phyloP scores from a whole-genome alignment of 2,888 invertebrate species.

The Drosophila gaucha region DNA sequence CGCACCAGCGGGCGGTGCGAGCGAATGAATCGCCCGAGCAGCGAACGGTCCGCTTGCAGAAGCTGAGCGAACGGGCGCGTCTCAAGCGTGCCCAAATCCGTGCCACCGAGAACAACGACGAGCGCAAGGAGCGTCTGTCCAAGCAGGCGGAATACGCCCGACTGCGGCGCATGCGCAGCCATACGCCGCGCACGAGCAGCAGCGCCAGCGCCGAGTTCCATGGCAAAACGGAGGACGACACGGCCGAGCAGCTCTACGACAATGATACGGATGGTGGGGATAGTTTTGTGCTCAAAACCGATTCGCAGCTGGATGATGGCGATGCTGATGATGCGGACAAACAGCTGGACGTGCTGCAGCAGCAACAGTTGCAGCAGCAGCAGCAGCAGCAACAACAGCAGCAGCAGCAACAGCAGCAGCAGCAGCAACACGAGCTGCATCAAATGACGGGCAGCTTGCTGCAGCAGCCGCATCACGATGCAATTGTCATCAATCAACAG shows the following conservation, averaged over 20 bases:
- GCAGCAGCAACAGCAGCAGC: constrained; percentile 28
- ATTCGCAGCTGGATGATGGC: constrained; percentile 45
- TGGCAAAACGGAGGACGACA: constrained; percentile 68
- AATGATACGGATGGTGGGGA: constrained; percentile 62
- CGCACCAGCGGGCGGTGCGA: constrained; percentile 83
- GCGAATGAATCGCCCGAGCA: constrained; percentile 84
- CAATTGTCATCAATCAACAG: constrained; percentile 68
- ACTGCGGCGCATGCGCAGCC: constrained; percentile 82
- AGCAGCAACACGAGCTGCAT: constrained; percentile 70
- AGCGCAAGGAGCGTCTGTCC: constrained; percentile 82
- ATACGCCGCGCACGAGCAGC: constrained; percentile 81
- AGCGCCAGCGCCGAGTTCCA: constrained; percentile 73
- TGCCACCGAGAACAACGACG: constrained; percentile 81
- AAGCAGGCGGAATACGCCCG: constrained; percentile 84
- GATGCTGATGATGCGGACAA: constrained; percentile 54
- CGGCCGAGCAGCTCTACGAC: constrained; percentile 80
- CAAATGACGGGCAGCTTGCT: constrained; percentile 49
- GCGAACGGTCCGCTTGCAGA: constrained; percentile 81
- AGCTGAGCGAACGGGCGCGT: constrained; percentile 83
- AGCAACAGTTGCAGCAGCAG: constrained; percentile 17
- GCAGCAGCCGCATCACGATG: constrained; percentile 69
- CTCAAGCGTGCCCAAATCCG: constrained; percentile 83
- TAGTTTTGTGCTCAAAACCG: constrained; percentile 63
- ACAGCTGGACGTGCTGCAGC: constrained; percentile 60
- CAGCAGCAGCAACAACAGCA: neutral